Percentiles rank a stretch among this genome's conserved stretches.
Conservation (phyloP, 2,113 vertebrate species). For the Oncorhynchus clarkii region DNA sequence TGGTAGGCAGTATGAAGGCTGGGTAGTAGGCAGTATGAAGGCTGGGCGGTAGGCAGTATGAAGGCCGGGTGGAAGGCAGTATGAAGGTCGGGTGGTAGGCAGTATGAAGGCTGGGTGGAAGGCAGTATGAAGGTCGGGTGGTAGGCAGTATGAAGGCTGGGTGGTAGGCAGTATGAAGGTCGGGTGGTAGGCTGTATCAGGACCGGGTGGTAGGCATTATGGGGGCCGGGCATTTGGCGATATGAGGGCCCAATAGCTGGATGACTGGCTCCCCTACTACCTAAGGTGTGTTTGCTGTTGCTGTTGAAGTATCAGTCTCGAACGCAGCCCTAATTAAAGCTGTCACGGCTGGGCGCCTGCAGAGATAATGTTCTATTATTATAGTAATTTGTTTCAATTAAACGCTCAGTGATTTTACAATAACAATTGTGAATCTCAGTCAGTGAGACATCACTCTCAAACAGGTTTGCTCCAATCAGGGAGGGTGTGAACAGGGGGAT, state of each 20-base stretch:
- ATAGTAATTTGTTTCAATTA: conserved; percentile 99
- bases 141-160: too few species aligned
- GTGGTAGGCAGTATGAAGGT: too few species aligned
- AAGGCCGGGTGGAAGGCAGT: too few species aligned
- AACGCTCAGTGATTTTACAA: conserved; percentile 99
- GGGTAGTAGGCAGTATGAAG: neutral
- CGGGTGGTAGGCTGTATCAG: conserved; percentile 18
- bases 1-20: neutral
- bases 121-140: too few species aligned
- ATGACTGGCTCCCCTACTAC: conserved; percentile 51
- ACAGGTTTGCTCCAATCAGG: conserved; percentile 91
- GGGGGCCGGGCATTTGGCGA: conserved; percentile 5
- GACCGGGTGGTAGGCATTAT: too few species aligned
- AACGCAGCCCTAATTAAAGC: conserved; percentile 98
- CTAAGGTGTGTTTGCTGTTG: conserved; percentile 48
- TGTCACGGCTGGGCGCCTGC: conserved; percentile 93
- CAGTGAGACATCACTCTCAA: conserved; percentile 92
- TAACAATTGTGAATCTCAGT: conserved; percentile 97
- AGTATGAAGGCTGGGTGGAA: too few species aligned
- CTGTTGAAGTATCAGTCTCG: conserved; percentile 94
- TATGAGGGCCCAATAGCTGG: conserved; percentile 55
- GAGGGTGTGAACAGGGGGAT: neutral
- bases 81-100: too few species aligned
- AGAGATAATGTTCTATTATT: conserved; percentile 99
- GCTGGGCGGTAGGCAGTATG: too few species aligned